These are phyloP conservation scores for Exocentrus adspersus DNA, from an alignment of 2,888 invertebrate genomes.

Conservation along the genomic window DNA sequence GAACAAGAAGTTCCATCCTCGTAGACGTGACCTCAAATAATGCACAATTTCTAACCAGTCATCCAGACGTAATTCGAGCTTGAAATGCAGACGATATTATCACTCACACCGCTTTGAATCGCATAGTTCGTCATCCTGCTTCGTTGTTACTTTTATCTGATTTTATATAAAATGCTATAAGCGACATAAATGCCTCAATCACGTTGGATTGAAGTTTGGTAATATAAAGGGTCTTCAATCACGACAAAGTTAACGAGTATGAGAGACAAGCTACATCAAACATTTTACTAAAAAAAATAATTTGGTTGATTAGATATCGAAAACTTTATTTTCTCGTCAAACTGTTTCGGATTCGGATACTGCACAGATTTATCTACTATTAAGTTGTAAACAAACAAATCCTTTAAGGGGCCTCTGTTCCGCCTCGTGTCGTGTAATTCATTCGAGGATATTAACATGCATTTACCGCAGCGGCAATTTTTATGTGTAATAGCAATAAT, in stretches of 20 bases:
- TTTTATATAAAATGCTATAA: conserved; percentile 6
- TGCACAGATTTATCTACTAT: conserved; percentile 6
- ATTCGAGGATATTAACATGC: neutral
- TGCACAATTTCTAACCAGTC: conserved; percentile 1
- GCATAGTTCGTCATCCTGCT: conserved; percentile 6
- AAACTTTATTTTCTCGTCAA: no score
- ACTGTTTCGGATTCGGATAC: no score
- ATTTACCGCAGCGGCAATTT: neutral
- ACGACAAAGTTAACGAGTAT: no score
- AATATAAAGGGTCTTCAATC: no score
- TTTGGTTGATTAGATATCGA: no score
- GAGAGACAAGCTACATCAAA: no score
- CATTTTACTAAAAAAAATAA: no score
- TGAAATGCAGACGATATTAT: conserved; percentile 14
- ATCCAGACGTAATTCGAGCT: conserved; percentile 1
- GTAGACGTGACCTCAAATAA: neutral
- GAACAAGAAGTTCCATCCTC: neutral
- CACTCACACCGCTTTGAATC: neutral
- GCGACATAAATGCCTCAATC: no score
- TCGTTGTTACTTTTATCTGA: conserved; percentile 16
- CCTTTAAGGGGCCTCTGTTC: conserved; percentile 5
- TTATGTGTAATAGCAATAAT: neutral
- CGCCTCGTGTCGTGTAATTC: neutral
- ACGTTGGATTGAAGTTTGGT: no score
- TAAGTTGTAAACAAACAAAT: neutral